A percentile compares a stretch with the other conserved stretches of the same genome.
Conservation (phyloP, 1,140 invertebrate species). For the Tetramorium simillimum region DNA sequence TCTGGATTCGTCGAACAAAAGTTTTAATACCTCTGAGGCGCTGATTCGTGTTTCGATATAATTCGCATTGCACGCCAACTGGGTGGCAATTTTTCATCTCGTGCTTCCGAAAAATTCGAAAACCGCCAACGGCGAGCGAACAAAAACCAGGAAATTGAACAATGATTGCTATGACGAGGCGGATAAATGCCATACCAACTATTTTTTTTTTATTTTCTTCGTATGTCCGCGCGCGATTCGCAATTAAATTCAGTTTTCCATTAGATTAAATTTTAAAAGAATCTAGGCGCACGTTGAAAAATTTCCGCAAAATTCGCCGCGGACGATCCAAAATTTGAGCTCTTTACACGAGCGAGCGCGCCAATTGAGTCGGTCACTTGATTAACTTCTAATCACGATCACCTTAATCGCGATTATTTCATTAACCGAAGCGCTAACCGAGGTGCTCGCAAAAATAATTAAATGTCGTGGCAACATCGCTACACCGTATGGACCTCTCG, state of each 20-base stretch:
- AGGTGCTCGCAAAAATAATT: slow-evolving; percentile 12
- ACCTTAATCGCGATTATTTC: neutral
- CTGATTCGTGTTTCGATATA: slow-evolving; percentile 38
- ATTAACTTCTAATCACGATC: neutral
- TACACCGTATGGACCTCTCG: neutral
- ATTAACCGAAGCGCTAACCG: neutral
- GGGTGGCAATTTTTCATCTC: slow-evolving; percentile 47
- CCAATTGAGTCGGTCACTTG: neutral
- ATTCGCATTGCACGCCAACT: slow-evolving; percentile 32
- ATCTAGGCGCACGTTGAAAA: slow-evolving; percentile 18
- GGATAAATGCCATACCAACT: slow-evolving; percentile 40
- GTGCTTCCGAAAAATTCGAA: slow-evolving; percentile 46
- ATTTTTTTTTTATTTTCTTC: slow-evolving; percentile 32
- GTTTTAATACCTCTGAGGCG: neutral
- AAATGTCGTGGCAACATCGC: neutral
- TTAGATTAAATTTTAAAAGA: slow-evolving; percentile 52
- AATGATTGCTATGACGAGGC: slow-evolving; percentile 55
- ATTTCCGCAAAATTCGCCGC: neutral
- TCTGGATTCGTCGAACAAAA: slow-evolving; percentile 1
- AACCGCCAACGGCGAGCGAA: slow-evolving; percentile 49
- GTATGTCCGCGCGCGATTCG: slow-evolving; percentile 6
- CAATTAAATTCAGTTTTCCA: slow-evolving; percentile 51
- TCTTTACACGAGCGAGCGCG: neutral
- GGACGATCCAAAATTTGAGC: neutral
- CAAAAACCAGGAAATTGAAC: slow-evolving; percentile 56